A percentile compares a stretch with the other conserved stretches of the same genome.
phyloP scores from a whole-genome alignment of 2,888 invertebrate species.

The Rotaria sp. region DNA sequence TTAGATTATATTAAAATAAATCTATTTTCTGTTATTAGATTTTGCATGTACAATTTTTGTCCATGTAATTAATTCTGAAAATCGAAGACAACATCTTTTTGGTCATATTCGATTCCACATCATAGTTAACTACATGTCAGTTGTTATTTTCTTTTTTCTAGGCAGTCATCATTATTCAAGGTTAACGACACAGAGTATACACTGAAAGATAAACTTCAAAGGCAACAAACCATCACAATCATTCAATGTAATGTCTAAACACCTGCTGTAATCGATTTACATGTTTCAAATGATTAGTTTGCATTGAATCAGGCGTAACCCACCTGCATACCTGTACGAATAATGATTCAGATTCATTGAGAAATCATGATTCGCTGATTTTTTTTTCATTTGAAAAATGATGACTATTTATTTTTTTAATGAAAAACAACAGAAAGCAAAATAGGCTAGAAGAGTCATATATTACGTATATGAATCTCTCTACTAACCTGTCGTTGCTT shows the following conservation, averaged over 20 bases:
- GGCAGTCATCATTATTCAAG: background rate
- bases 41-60: no score
- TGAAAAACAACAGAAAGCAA: background rate
- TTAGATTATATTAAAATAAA: no score
- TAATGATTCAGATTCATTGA: background rate
- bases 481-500: background rate
- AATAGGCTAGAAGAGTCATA: background rate
- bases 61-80: no score
- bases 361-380: background rate
- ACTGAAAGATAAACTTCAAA: background rate
- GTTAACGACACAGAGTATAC: background rate
- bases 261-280: background rate
- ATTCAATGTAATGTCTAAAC: no score
- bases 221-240: background rate
- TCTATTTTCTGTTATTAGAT: no score
- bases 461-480: background rate
- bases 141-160: background rate
- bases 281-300: background rate
- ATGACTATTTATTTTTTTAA: background rate
- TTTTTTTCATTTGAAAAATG: background rate
- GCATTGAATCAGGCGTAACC: background rate
- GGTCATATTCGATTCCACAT: background rate
- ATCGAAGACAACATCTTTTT: no score
- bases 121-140: background rate
- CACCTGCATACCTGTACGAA: background rate